A percentile compares a stretch with the other conserved stretches of the same genome.
Conservation (phyloP, 2,113 vertebrate species). For the Salminus brasiliensis region DNA sequence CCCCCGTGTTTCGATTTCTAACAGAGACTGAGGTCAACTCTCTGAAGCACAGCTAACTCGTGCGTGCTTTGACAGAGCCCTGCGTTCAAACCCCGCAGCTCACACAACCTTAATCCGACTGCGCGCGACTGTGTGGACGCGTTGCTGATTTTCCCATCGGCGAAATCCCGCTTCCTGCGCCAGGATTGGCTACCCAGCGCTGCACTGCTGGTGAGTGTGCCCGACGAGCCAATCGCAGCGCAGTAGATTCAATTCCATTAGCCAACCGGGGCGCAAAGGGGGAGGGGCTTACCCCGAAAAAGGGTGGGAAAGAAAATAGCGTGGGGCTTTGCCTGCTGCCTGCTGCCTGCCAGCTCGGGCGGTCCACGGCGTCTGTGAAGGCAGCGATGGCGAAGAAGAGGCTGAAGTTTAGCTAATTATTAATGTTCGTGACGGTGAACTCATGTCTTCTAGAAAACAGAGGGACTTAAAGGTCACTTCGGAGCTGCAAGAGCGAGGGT, state of each 20-base stretch:
- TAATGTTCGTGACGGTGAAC: background rate
- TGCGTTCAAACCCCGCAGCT: background rate
- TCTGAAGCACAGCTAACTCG: too few relatives aligned
- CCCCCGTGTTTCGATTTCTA: too few relatives aligned
- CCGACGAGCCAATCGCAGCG: background rate
- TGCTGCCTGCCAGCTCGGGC: too few relatives aligned
- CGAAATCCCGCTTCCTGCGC: background rate
- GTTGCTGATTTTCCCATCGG: background rate
- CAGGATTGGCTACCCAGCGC: background rate
- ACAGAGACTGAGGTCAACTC: too few relatives aligned
- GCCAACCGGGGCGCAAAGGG: background rate
- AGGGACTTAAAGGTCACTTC: background rate
- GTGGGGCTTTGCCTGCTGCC: background rate
- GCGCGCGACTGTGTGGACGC: background rate
- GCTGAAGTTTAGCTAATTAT: constrained; percentile 20
- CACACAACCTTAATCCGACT: too few relatives aligned
- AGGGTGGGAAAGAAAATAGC: background rate
- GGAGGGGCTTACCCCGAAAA: background rate
- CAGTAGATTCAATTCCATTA: background rate
- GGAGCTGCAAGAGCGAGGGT: background rate
- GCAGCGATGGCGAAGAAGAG: background rate
- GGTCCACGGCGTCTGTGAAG: background rate
- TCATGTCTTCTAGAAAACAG: background rate
- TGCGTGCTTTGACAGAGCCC: too few relatives aligned
- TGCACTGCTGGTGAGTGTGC: background rate